Conservation (phyloP, 1,140 invertebrate species). For the Wiebesia pumilae region DNA sequence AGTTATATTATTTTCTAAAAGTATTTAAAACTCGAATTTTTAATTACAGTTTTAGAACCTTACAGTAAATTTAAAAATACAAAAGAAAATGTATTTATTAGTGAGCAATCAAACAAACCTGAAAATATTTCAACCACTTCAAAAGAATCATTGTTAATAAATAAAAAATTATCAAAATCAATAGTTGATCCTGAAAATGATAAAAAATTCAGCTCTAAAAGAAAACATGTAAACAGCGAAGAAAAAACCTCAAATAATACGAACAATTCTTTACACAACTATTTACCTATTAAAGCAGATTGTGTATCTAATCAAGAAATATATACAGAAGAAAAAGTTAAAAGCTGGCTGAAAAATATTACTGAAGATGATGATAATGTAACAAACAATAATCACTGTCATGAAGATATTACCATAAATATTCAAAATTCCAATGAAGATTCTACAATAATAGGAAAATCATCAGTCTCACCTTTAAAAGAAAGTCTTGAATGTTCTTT, state of each 20-base stretch:
- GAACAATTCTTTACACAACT: slow-evolving; percentile 21
- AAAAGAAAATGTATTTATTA: slow-evolving; percentile 36
- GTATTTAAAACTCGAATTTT: background rate
- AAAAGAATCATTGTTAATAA: background rate
- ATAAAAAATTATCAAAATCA: background rate
- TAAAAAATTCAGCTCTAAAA: background rate
- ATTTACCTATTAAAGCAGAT: slow-evolving; percentile 21
- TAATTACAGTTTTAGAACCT: slow-evolving; percentile 31
- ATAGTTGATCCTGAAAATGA: background rate
- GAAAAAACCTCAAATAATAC: background rate
- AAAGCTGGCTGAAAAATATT: slow-evolving; percentile 48
- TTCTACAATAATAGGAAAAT: background rate
- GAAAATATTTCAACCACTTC: slow-evolving; percentile 1
- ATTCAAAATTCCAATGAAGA: background rate
- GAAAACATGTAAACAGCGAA: background rate
- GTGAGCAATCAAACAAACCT: background rate
- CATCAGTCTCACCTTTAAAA: background rate
- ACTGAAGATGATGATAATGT: background rate
- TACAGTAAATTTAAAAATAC: slow-evolving; percentile 24
- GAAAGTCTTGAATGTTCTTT: background rate
- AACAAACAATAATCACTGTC: background rate
- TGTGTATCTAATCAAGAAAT: slow-evolving; percentile 7
- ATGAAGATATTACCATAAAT: background rate
- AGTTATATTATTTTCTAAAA: background rate
- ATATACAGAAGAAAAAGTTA: slow-evolving; percentile 42